These are phyloP conservation scores for Cryptocephalus moraei DNA, from an alignment of 2,888 invertebrate genomes.

Conservation along the genomic window DNA sequence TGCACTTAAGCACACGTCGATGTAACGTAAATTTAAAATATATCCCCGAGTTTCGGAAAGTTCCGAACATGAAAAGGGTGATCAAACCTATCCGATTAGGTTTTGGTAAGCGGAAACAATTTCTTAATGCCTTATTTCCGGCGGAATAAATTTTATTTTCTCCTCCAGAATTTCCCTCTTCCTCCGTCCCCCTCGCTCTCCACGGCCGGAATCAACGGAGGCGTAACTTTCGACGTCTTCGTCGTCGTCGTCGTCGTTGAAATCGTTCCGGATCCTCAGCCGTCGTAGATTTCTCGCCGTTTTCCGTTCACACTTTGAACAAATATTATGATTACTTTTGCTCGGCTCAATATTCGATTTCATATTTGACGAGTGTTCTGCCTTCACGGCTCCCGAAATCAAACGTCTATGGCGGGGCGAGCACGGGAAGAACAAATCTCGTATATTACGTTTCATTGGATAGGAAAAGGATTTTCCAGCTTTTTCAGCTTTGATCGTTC, in stretches of 20 bases:
- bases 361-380: constrained; percentile 29
- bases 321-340: constrained; percentile 37
- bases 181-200: no score
- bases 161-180: background rate
- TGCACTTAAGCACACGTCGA: no score
- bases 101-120: no score
- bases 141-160: background rate
- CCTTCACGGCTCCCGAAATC: constrained; percentile 20
- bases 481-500: background rate
- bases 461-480: constrained; percentile 11
- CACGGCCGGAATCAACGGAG: no score
- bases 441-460: constrained; percentile 24
- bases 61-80: no score
- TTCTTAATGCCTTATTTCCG: no score
- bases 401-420: constrained; percentile 17
- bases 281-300: constrained; percentile 12
- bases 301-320: constrained; percentile 30
- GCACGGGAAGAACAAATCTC: constrained; percentile 22
- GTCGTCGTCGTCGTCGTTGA: background rate
- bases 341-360: constrained; percentile 33
- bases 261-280: constrained; percentile 2
- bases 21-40: no score
- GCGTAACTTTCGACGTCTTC: background rate
- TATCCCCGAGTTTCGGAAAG: no score
- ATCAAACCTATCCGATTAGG: no score